Evolutionary conservation across 2,888 invertebrate genomes (phyloP).

Genomic region (Hoplodrina blanda): DNA sequence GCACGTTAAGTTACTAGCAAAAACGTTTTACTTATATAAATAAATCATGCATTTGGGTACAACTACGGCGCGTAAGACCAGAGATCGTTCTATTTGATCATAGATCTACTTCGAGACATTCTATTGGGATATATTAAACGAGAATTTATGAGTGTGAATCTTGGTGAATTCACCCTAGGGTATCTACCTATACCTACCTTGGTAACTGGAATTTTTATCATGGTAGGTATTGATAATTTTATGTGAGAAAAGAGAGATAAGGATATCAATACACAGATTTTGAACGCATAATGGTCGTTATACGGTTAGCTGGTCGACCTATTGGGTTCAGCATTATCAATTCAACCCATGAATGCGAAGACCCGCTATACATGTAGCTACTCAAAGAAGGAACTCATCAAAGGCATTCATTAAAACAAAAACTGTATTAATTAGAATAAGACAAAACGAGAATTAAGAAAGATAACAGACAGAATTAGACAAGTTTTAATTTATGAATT

Average conservation of each 20-base stretch:
- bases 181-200: no score
- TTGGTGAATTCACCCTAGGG: background rate
- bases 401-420: background rate
- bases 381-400: background rate
- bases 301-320: no score
- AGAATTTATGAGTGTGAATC: background rate
- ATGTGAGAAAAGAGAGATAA: no score
- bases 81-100: background rate
- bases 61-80: background rate
- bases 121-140: background rate
- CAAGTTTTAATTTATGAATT: slow-evolving; percentile 10
- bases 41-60: slow-evolving; percentile 13
- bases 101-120: background rate
- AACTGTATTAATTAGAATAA: background rate
- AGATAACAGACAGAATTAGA: background rate
- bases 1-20: slow-evolving; percentile 13
- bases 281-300: no score
- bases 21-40: slow-evolving; percentile 18
- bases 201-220: background rate
- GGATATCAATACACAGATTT: no score
- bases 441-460: background rate
- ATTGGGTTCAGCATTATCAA: no score
- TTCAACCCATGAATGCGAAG: no score
- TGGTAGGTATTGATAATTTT: no score
- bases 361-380: no score